Evolutionary conservation across 2,113 vertebrate species (phyloP), one percentile per base, ranked within the genome.

Genomic region (Anser brachyrhynchus): DNA sequence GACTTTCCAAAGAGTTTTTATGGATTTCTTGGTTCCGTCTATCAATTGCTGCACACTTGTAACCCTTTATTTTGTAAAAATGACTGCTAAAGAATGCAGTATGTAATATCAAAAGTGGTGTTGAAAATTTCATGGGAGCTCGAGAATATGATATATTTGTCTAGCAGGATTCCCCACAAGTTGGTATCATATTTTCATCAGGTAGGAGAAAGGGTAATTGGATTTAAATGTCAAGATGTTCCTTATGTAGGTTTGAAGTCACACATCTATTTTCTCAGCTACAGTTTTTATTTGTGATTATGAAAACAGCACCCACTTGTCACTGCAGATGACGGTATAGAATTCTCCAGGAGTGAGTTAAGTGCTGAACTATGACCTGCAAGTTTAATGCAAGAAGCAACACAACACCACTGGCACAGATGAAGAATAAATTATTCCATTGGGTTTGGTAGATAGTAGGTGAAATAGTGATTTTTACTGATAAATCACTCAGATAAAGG

Each of bases 211-310:
- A 97, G 97, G 97, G 97, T 98, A 98, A 98, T 98, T 98, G 97
- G 98, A 98, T 98, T 98, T 98, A 98, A 98, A 98, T 98, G 98
- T 98, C 98, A 98, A 97, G 97, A 98, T 97, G 95, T 97, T 98
- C 96, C 81, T 95, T 94, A 73, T 93, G 95, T 95, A 88, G 86
- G 89, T 87, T 94, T 91, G 92, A 97, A 97, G 95, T 93, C 95
- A 96, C 95, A 94, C 77, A 90, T 97, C 97, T 97, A 96, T 98
- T 97, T 97, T 96, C 96, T 96, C 87, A 96, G 97, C 76, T 91
- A 90, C 62, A 52, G 51, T 94, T 96, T 95, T 93, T 85, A 37
- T 83, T 96, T 97, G 84, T 92, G 95, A 95, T 97, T 96, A 97
- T 94, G 97, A 96, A 93, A 97, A 91, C 96, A 80, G 74, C 72